A percentile compares a stretch with the other conserved stretches of the same genome.
Conservation (phyloP, 2,797 vertebrate species). For the Adrianichthys oophorus region DNA sequence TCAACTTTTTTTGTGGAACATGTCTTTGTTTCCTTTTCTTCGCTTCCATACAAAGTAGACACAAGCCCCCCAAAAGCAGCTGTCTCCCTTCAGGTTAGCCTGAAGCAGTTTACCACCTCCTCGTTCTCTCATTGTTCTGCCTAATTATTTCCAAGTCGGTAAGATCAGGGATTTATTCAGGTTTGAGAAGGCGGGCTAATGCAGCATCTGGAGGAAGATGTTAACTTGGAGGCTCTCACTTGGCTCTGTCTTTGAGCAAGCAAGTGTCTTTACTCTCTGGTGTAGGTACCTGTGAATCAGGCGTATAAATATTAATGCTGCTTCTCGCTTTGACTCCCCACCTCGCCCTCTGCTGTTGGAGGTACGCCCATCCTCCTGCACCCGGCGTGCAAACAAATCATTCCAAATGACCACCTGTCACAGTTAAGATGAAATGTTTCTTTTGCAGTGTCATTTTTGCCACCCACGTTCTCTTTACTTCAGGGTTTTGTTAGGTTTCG, state of each 20-base stretch:
- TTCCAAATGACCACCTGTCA: too few species aligned
- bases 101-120: constrained; percentile 51
- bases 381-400: too few species aligned
- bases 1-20: constrained; percentile 53
- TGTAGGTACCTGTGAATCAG: constrained; percentile 30
- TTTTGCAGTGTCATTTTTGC: too few species aligned
- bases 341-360: constrained; percentile 28
- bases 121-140: constrained; percentile 36
- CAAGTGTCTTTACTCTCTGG: constrained; percentile 18
- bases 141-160: constrained; percentile 57
- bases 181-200: constrained; percentile 37
- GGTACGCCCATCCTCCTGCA: constrained; percentile 31
- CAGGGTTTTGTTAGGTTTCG: too few species aligned
- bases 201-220: constrained; percentile 34
- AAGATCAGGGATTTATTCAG: constrained; percentile 47
- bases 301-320: constrained; percentile 25
- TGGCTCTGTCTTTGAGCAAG: constrained; percentile 15
- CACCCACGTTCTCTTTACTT: too few species aligned
- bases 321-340: constrained; percentile 24
- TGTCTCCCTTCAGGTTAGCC: constrained; percentile 61
- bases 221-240: constrained; percentile 14
- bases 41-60: constrained; percentile 27
- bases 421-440: too few species aligned
- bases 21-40: constrained; percentile 50
- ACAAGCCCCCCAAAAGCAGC: constrained; percentile 44